Evolutionary conservation across 2,888 invertebrate species (phyloP).

Genomic region (Lasioglossum zephyrum): DNA sequence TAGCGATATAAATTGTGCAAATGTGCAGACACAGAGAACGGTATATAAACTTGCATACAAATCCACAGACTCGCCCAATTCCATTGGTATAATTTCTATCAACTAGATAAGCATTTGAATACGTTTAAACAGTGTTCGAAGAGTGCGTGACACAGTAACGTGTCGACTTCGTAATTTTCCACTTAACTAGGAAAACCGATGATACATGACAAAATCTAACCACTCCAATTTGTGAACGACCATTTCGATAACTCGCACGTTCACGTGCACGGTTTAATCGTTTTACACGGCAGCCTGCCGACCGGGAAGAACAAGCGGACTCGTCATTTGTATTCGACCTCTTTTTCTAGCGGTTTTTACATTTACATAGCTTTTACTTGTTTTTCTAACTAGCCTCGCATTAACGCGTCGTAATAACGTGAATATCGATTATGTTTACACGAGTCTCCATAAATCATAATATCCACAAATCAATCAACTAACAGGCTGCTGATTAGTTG

Average conservation of each 20-base stretch:
- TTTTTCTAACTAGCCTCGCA: background rate
- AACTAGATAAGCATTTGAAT: background rate
- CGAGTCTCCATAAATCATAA: background rate
- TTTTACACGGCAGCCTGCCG: background rate
- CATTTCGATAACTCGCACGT: background rate
- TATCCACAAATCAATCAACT: background rate
- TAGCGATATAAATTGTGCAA: no score
- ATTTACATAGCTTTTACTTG: background rate
- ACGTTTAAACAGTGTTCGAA: background rate
- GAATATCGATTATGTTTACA: conserved; percentile 1
- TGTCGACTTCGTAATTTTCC: background rate
- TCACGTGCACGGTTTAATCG: background rate
- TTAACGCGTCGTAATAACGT: background rate
- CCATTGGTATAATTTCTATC: no score
- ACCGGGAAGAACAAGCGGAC: background rate
- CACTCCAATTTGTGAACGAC: background rate
- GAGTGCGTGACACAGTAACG: background rate
- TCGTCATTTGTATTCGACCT: background rate
- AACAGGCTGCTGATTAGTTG: background rate
- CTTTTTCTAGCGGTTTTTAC: background rate
- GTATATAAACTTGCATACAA: no score
- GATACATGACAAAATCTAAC: background rate
- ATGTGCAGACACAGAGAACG: no score
- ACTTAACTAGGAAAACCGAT: background rate
- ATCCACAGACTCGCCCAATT: no score